These are phyloP conservation scores for Palaemon carinicauda DNA, from an alignment of 1,140 invertebrate species.

Conservation along the genomic window DNA sequence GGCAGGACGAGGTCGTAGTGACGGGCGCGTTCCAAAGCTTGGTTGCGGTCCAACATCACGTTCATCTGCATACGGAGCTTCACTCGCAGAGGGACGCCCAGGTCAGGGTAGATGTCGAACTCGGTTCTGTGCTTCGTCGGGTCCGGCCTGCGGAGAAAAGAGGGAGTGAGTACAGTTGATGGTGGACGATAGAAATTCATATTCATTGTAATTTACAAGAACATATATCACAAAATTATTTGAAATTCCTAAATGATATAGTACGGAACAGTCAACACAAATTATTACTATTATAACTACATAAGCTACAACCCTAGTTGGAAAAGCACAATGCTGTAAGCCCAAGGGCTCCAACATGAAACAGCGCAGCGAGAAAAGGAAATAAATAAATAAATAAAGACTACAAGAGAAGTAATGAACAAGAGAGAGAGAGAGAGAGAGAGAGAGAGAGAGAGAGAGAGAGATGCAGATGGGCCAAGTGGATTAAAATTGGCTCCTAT, in stretches of 20 bases:
- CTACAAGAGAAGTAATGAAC: neutral
- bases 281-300: too few species aligned
- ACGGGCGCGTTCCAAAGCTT: slow-evolving; percentile 54
- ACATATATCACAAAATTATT: too few species aligned
- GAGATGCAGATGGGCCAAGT: neutral
- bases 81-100: slow-evolving; percentile 56
- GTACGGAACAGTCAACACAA: too few species aligned
- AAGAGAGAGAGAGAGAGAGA: neutral
- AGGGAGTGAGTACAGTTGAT: too few species aligned
- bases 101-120: slow-evolving; percentile 59
- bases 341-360: too few species aligned
- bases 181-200: neutral
- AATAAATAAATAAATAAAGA: too few species aligned
- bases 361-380: too few species aligned
- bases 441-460: neutral
- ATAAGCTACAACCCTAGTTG: too few species aligned
- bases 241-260: too few species aligned
- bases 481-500: too few species aligned
- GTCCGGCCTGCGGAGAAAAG: slow-evolving; percentile 51
- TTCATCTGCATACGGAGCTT: slow-evolving; percentile 60
- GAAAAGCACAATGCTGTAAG: too few species aligned
- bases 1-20: slow-evolving; percentile 58
- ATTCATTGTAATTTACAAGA: too few species aligned
- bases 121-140: slow-evolving; percentile 53
- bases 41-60: slow-evolving; percentile 55